Evolutionary conservation across 2,797 vertebrate species (phyloP), one percentile per base, ranked within the genome.

Genomic region (Chrosomus eos): DNA sequence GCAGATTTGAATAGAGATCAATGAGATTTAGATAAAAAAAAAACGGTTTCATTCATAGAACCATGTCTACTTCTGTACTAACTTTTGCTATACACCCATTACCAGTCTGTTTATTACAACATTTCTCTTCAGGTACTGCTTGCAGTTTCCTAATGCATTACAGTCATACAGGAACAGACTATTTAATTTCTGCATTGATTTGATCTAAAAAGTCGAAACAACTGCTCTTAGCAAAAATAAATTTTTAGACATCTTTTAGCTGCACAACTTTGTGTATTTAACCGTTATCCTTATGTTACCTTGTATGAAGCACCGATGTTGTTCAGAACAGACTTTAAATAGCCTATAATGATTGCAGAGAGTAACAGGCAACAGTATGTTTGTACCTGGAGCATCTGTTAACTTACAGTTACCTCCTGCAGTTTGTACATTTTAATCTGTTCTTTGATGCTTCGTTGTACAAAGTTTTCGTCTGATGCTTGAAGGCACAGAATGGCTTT

Each of bases 1-100:
- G 28, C 13, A 16, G 13, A 62, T 62, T 28, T 62, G 58, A 62
- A 28, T 31, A 31, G 14, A 64, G 26, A 64, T 64, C 3, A 16
- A 31, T 31, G 62, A 18, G 14, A 64, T 64, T 31, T 64, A 18
- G 28, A 31, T 31, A 60, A 28, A 51, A 48, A 51, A 21, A 82
- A n/a, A n/a, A n/a, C n/a, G n/a, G 51, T 74, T 75, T 74, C 4
- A 75, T 82, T 82, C 64, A 21, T 73, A 62, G 43, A 64, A 66
- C 11, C 16, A 36, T 5, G 2, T 51, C 31, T 26, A 8, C 60
- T 48, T 38, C 31, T 82, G 13, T 82, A 33, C 26, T 62, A 60
- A 33, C 53, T 38, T 45, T 48, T 38, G 23, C 40, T 66, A 21
- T 45, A 64, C 60, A 82, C n/a, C 11, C 3, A 45, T 75, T 75